phyloP scores from a whole-genome alignment of 1,140 invertebrate species.

The Cotesia glomerata region DNA sequence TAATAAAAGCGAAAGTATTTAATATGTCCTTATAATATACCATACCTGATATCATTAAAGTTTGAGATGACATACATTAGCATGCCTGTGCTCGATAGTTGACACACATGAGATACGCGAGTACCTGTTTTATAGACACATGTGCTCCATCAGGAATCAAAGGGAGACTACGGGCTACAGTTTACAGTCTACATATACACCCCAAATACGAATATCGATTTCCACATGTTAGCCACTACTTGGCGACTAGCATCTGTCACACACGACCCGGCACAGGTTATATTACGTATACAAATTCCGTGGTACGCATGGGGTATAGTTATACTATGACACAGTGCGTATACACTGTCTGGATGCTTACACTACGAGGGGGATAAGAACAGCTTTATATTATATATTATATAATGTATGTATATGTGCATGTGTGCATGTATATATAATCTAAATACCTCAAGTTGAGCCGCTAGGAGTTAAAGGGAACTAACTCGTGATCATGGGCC shows the following conservation, averaged over 20 bases:
- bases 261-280: slow-evolving; percentile 8
- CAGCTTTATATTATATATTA: not conserved
- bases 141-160: not conserved
- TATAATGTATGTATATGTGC: not conserved
- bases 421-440: not conserved
- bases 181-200: not conserved
- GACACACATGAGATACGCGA: too few relatives aligned
- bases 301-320: not conserved
- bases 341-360: not conserved
- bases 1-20: too few relatives aligned
- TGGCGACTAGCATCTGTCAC: slow-evolving; percentile 12
- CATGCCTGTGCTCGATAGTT: too few relatives aligned
- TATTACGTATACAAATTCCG: not conserved
- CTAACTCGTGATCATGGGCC: too few relatives aligned
- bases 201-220: slow-evolving; percentile 15
- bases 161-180: not conserved
- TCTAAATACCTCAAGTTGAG: slow-evolving; percentile 3
- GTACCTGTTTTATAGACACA: not conserved
- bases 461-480: not conserved
- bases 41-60: too few relatives aligned
- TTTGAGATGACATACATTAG: too few relatives aligned
- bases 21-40: too few relatives aligned
- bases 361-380: not conserved
- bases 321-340: not conserved
- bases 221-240: not conserved